Percentiles rank a stretch among this genome's conserved stretches.
Evolutionary conservation across 2,797 vertebrate genomes (phyloP).

Genomic region (Sebastes baramenuke): DNA sequence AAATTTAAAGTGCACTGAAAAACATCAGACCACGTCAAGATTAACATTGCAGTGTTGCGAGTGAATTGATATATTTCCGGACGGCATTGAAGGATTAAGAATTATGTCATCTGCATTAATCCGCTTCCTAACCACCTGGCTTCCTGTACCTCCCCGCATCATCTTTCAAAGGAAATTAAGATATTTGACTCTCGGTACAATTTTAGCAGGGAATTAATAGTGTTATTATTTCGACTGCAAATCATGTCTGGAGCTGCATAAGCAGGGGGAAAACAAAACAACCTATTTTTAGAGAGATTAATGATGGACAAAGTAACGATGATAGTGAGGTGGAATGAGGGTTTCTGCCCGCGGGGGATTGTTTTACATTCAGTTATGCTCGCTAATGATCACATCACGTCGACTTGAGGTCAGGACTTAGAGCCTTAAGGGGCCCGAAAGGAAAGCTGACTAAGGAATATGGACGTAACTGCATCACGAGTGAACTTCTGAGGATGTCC

Average conservation of each 20-base stretch:
- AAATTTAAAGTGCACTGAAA: constrained; percentile 40
- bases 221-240: constrained; percentile 41
- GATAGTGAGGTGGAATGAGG: constrained; percentile 17
- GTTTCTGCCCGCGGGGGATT: constrained; percentile 30
- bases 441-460: constrained; percentile 64
- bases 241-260: constrained; percentile 29
- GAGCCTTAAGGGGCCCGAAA: constrained; percentile 23
- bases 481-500: constrained; percentile 45
- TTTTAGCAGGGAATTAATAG: constrained; percentile 51
- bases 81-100: constrained; percentile 71
- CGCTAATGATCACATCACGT: constrained; percentile 55
- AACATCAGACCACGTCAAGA: constrained; percentile 48
- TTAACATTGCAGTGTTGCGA: constrained; percentile 40
- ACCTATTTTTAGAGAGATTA: constrained; percentile 64
- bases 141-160: constrained; percentile 52
- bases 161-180: constrained; percentile 68
- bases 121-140: constrained; percentile 61
- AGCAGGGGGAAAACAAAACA: constrained; percentile 34
- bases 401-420: constrained; percentile 48
- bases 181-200: constrained; percentile 48
- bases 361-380: constrained; percentile 46
- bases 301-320: constrained; percentile 40
- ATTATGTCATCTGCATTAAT: constrained; percentile 75
- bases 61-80: constrained; percentile 71
- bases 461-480: background rate